Evolutionary conservation across 92 coral and sea anemone species (phyloP).

Genomic region (Montipora capitata): DNA sequence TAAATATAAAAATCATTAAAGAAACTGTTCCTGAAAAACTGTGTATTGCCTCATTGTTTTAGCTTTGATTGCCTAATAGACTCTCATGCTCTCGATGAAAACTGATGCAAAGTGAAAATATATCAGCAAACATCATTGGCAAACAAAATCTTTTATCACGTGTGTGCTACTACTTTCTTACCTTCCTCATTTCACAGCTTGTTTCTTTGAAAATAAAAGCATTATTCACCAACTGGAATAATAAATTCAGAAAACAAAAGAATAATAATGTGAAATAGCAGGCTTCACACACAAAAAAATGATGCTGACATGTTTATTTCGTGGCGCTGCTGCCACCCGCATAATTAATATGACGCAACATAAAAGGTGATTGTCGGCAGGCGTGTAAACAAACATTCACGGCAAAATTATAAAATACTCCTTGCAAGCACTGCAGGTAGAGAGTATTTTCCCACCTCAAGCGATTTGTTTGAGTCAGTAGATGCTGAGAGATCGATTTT

Average conservation of each 20-base stretch:
- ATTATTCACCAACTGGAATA: conserved; percentile 16
- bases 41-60: conserved; percentile 3
- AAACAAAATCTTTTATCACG: not conserved
- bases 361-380: not conserved
- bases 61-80: conserved; percentile 2
- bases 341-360: not conserved
- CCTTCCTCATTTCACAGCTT: conserved; percentile 21
- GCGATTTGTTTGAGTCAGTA: conserved; percentile 20
- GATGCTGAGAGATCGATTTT: conserved; percentile 20
- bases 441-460: conserved; percentile 22
- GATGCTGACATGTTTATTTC: conserved; percentile 1
- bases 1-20: conserved; percentile 10
- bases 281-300: no score
- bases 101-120: conserved; percentile 44
- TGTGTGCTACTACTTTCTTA: conserved; percentile 20
- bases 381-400: not conserved
- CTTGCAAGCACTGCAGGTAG: conserved; percentile 27
- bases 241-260: not conserved
- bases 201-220: conserved; percentile 10
- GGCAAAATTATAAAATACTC: conserved; percentile 19
- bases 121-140: not conserved
- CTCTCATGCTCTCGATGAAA: conserved; percentile 33
- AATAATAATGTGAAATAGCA: conserved; percentile 14
- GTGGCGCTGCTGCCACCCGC: conserved; percentile 19
- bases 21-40: conserved; percentile 12